phyloP scores from a whole-genome alignment of 2,888 invertebrate genomes.

The Chirona hameri region DNA sequence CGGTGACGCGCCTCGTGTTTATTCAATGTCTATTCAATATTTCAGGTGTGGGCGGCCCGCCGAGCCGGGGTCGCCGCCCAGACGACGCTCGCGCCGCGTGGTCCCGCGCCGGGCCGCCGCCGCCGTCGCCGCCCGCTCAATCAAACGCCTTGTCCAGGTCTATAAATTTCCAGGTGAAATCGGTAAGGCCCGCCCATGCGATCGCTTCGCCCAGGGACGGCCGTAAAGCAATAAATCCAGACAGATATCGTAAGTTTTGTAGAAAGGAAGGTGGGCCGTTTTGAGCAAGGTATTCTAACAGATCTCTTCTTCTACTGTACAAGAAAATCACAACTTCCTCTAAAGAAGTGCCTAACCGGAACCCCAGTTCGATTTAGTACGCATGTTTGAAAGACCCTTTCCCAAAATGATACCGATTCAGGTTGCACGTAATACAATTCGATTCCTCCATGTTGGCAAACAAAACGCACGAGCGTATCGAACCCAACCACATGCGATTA shows the following conservation, averaged over 20 bases:
- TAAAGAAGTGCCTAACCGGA: too few relatives aligned
- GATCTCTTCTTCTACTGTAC: too few relatives aligned
- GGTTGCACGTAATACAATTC: too few relatives aligned
- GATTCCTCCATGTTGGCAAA: too few relatives aligned
- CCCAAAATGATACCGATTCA: too few relatives aligned
- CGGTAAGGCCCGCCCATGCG: not conserved
- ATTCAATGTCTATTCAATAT: slow-evolving; percentile 27
- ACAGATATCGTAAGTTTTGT: not conserved
- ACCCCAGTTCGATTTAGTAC: too few relatives aligned
- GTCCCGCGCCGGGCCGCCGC: not conserved
- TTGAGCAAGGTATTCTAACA: too few relatives aligned
- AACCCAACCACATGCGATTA: too few relatives aligned
- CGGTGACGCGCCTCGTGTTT: slow-evolving; percentile 22
- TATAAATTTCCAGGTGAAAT: slow-evolving; percentile 26
- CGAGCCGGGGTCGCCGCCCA: not conserved
- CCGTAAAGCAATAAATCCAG: not conserved
- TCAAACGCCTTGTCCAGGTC: not conserved
- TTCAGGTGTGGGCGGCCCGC: not conserved
- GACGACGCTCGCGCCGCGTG: not conserved
- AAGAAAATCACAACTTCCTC: too few relatives aligned
- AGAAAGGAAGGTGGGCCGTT: too few relatives aligned
- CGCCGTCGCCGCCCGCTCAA: not conserved
- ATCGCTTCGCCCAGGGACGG: not conserved
- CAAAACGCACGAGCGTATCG: too few relatives aligned
- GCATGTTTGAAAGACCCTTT: too few relatives aligned